These are phyloP conservation scores for Asobara japonica DNA, from an alignment of 1,140 invertebrate genomes.

Conservation along the genomic window DNA sequence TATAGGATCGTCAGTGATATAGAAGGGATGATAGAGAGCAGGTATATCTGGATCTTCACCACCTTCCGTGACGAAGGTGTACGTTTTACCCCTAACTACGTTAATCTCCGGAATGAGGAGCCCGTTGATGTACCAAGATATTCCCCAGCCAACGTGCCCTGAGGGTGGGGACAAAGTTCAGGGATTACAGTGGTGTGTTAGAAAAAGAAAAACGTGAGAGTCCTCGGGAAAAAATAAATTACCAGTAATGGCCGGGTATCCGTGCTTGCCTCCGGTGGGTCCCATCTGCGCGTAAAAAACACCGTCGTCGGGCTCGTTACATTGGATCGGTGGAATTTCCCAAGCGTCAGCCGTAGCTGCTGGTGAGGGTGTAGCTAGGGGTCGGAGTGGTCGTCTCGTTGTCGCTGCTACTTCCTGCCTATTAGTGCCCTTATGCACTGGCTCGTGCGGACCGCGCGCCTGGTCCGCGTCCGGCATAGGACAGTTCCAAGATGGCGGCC, in stretches of 20 bases:
- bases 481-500: constrained; percentile 91
- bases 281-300: constrained; percentile 92
- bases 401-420: constrained; percentile 22
- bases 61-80: constrained; percentile 91
- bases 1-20: constrained; percentile 92
- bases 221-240: constrained; percentile 32
- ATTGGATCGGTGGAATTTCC: constrained; percentile 88
- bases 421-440: constrained; percentile 43
- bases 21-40: constrained; percentile 93
- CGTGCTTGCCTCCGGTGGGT: constrained; percentile 86
- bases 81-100: constrained; percentile 88
- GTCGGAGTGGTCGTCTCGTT: constrained; percentile 50
- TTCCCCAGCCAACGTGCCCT: constrained; percentile 93
- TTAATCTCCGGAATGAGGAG: constrained; percentile 92
- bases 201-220: neutral
- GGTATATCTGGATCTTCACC: constrained; percentile 81
- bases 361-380: constrained; percentile 74
- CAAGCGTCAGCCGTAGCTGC: constrained; percentile 73
- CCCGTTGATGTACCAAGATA: constrained; percentile 96
- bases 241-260: constrained; percentile 89
- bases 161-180: constrained; percentile 20
- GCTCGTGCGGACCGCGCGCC: constrained; percentile 39
- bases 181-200: neutral
- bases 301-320: constrained; percentile 88
- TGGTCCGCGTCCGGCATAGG: constrained; percentile 81